A percentile compares a stretch with the other conserved stretches of the same genome.
Evolutionary conservation across 1,140 invertebrate species (phyloP).

Genomic region (Hormaphis cornu): DNA sequence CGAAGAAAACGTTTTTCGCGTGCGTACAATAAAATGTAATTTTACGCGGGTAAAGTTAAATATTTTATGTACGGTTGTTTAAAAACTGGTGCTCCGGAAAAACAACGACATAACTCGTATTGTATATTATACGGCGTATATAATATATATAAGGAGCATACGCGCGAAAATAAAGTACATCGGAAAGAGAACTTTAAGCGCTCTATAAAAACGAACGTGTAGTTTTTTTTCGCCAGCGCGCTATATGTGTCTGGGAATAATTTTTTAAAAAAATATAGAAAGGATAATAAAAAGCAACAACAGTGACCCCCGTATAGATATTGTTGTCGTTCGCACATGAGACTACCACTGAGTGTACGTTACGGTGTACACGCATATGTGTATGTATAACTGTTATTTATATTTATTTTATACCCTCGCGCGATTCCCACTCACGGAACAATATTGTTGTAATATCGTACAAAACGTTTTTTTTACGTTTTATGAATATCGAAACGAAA

Average conservation of each 20-base stretch:
- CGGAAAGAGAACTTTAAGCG: background rate
- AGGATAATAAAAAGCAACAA: conserved; percentile 11
- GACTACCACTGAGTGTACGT: background rate
- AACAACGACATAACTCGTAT: background rate
- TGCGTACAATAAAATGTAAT: background rate
- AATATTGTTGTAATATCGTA: no score
- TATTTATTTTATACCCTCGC: no score
- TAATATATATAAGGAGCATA: background rate
- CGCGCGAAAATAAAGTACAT: no score
- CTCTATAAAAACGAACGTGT: background rate
- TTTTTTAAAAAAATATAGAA: conserved; percentile 25
- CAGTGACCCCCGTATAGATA: conserved; percentile 10
- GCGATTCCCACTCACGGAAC: no score
- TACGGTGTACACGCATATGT: background rate
- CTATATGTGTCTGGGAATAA: background rate
- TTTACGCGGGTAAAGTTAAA: background rate
- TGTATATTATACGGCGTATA: background rate
- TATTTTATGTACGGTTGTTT: background rate
- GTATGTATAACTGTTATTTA: no score
- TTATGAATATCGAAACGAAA: no score
- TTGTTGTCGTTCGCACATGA: background rate
- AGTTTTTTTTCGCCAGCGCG: background rate
- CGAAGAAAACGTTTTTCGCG: no score
- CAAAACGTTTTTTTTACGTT: no score
- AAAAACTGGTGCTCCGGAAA: background rate